These are phyloP conservation scores for Acinonyx jubatus DNA, from an alignment of 2,113 vertebrate genomes.

Conservation along the genomic window DNA sequence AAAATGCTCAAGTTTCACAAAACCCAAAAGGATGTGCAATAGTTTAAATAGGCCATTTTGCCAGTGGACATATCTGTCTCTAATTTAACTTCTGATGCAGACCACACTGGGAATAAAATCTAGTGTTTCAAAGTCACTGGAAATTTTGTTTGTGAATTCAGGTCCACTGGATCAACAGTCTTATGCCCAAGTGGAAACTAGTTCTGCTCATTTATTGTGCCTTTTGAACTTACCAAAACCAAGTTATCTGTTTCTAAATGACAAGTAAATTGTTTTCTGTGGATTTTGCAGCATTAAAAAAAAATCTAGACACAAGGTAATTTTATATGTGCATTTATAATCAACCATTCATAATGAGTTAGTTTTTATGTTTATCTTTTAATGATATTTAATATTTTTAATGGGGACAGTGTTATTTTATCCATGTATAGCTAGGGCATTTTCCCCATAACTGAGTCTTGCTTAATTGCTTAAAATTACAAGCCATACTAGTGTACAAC, in stretches of 20 bases:
- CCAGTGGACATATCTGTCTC: neutral
- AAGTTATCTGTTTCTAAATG: neutral
- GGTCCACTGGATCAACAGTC: neutral
- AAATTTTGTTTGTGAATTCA: conserved; percentile 2
- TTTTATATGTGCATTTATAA: neutral
- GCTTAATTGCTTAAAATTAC: neutral
- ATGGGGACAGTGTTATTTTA: neutral
- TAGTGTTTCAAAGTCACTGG: neutral
- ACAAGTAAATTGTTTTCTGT: neutral
- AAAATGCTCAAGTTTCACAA: conserved; percentile 33
- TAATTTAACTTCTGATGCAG: neutral
- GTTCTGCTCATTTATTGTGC: neutral
- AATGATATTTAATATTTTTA: neutral
- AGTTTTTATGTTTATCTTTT: neutral
- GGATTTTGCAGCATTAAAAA: neutral
- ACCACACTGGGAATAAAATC: neutral
- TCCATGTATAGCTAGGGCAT: fast-evolving
- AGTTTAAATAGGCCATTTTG: neutral
- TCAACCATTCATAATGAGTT: neutral
- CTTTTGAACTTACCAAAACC: neutral
- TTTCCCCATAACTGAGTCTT: neutral
- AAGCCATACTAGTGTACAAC: fast-evolving
- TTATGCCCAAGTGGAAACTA: neutral
- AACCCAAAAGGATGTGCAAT: neutral
- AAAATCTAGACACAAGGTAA: neutral